Base-by-base conservation (phyloP, 2,888 invertebrate genomes). In the Fissipunctia ypsillon region DNA sequence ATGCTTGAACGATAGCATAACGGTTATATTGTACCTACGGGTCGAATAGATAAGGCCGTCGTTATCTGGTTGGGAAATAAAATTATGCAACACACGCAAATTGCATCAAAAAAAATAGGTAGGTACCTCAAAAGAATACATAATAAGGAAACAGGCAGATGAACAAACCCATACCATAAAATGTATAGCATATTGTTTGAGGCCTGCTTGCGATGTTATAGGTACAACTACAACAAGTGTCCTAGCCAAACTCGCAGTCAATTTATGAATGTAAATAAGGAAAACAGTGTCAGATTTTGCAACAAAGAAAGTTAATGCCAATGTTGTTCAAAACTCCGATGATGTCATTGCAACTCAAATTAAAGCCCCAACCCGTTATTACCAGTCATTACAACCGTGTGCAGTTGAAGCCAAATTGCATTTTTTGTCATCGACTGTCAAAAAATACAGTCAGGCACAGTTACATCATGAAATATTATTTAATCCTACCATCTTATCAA, bases 221-320 rank as follows among this genome's bases (percentile, higher is more conserved):
- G 1, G n/a, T 50, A 54, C 19, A 52, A 38, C n/a, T 19, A 28
- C 14, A 38, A 35, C 16, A n/a, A 38, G 9, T 56, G 25, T 38
- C 22, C n/a, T 9, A 57, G 14, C 56, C 9, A 45, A 45, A 45
- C 22, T 38, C 10, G 28, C 38, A 38, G n/a, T 14, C 43, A 52
- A 14, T 41, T 35, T 43, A 43, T 43, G 9, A 50, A 60, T 73
- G 9, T 28, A 54, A 57, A 3, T 10, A 16, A n/a, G 10, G 5
- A 68, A 28, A 38, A 12, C 38, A 25, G 2, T 1, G 22, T 35
- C 22, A 35, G 22, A 78, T 54, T 52, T 35, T 52, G 63, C 48
- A 79, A 76, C 28, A 78, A 71, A 71, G 68, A 81, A 81, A 70
- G 56, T 45, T 45, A 72, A 76, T 54, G 45, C 25, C 65, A 76